phyloP scores from a whole-genome alignment of 2,797 vertebrate species.

The Aplochiton taeniatus region DNA sequence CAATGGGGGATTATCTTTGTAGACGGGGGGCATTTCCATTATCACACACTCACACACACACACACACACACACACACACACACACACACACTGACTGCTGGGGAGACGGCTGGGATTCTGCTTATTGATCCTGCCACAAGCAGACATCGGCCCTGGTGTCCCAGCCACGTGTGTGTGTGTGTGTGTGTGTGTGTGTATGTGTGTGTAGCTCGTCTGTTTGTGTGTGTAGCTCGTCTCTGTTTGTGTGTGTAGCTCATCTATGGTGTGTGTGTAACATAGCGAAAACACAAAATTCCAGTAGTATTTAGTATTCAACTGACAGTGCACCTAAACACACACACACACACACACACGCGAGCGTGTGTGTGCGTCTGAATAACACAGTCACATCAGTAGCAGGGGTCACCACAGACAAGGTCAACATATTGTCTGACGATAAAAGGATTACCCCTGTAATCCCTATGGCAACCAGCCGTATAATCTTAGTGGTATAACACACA shows the following conservation, averaged over 20 bases:
- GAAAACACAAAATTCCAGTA: too few relatives aligned
- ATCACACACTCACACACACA: not conserved
- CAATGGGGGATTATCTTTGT: constrained; percentile 76
- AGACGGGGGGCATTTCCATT: constrained; percentile 16
- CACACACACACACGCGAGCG: constrained; percentile 8
- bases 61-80: not conserved
- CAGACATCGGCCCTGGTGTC: constrained; percentile 38
- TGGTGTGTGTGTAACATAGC: too few relatives aligned
- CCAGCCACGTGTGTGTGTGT: not conserved
- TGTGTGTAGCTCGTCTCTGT: not conserved
- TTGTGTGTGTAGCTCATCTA: constrained; percentile 13
- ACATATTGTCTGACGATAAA: constrained; percentile 67
- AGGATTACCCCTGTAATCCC: constrained; percentile 72
- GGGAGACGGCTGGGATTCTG: constrained; percentile 68
- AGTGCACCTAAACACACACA: constrained; percentile 2
- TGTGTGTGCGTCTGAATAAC: constrained; percentile 7
- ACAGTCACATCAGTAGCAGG: constrained; percentile 43
- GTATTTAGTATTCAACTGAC: too few relatives aligned
- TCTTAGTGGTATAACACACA: not conserved
- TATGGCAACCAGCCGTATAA: constrained; percentile 43
- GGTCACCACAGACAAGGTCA: constrained; percentile 54
- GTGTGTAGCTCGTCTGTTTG: constrained; percentile 6
- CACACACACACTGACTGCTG: constrained; percentile 22
- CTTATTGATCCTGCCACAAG: constrained; percentile 68
- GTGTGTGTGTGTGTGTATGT: not conserved